A percentile compares a stretch with the other conserved stretches of the same genome.
These are phyloP conservation scores for Pachycephala philippinensis DNA, from an alignment of 2,113 vertebrate genomes.

Conservation along the genomic window DNA sequence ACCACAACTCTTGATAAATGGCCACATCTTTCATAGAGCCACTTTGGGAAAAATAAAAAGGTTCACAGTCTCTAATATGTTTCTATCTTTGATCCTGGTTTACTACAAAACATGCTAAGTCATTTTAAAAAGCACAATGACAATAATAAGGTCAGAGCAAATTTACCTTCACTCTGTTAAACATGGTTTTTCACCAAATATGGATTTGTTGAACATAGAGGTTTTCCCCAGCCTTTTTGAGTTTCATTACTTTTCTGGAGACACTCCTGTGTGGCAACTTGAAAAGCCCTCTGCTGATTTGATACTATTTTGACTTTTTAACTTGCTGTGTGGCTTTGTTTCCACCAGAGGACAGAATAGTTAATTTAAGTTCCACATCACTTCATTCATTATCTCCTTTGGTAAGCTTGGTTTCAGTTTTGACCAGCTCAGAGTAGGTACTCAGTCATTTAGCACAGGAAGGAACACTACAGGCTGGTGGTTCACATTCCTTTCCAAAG, in stretches of 20 bases:
- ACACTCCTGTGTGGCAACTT: neutral
- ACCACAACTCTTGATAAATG: accelerated
- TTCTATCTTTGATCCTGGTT: neutral
- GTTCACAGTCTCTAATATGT: neutral
- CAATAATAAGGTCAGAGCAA: neutral
- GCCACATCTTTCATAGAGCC: neutral
- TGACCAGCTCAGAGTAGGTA: neutral
- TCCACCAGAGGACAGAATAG: neutral
- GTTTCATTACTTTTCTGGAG: neutral
- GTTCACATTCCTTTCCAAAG: neutral
- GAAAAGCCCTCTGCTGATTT: neutral
- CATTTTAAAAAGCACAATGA: neutral
- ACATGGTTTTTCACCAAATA: accelerated
- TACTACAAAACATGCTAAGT: neutral
- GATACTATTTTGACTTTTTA: neutral
- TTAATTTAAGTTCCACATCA: neutral
- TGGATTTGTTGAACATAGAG: neutral
- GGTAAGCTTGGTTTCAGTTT: neutral
- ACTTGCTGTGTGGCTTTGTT: neutral
- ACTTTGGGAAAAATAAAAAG: neutral
- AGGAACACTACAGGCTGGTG: neutral
- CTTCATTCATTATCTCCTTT: neutral
- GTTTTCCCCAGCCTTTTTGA: neutral
- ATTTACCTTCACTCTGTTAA: neutral
- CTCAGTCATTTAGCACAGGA: neutral